phyloP scores from a whole-genome alignment of 2,113 vertebrate species.

The Antechinus flavipes region DNA sequence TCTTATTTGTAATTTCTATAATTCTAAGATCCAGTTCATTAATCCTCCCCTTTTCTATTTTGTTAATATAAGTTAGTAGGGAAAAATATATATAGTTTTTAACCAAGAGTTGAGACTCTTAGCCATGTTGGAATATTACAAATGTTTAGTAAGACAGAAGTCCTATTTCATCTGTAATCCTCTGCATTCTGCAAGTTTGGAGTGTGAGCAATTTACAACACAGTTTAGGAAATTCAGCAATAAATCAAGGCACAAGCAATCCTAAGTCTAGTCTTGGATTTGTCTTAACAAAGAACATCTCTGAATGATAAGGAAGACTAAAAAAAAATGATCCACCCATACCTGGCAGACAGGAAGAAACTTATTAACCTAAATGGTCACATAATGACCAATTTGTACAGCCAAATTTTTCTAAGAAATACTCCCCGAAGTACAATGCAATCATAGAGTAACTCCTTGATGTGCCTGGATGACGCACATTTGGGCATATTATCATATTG shows the following conservation, averaged over 20 bases:
- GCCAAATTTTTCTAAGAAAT: not conserved
- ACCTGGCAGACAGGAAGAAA: not conserved
- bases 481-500: slow-evolving; percentile 17
- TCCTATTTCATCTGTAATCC: not conserved
- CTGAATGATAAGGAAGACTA: not conserved
- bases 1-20: not conserved
- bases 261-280: not conserved
- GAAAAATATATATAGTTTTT: not conserved
- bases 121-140: not conserved
- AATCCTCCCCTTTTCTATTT: not conserved
- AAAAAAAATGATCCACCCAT: not conserved
- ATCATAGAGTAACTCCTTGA: slow-evolving; percentile 42
- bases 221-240: not conserved
- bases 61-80: not conserved
- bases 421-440: not conserved
- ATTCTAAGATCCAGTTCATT: not conserved
- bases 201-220: not conserved
- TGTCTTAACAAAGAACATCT: not conserved
- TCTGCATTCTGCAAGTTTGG: not conserved
- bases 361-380: not conserved
- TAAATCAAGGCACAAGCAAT: not conserved
- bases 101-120: not conserved
- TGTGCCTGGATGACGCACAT: slow-evolving; percentile 10
- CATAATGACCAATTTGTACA: not conserved
- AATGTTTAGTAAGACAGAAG: not conserved